phyloP scores from a whole-genome alignment of 2,797 vertebrate species.

The Tinamus major region DNA sequence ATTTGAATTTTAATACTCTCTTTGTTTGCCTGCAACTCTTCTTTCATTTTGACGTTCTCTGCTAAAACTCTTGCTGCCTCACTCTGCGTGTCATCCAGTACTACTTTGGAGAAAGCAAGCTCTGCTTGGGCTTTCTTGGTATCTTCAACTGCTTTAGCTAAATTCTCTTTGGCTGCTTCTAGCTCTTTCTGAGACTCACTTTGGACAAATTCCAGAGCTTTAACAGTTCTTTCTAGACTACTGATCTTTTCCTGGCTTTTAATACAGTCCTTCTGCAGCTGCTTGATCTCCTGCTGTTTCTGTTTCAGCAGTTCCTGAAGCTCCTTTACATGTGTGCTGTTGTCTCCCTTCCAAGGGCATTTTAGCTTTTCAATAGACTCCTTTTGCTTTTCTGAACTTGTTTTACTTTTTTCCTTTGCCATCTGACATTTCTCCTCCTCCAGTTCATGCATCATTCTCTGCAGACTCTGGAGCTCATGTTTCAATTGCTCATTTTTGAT shows the following conservation, averaged over 20 bases:
- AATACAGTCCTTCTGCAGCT: constrained; percentile 94
- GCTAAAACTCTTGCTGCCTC: constrained; percentile 82
- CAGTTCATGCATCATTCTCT: constrained; percentile 80
- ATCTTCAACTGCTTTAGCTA: constrained; percentile 79
- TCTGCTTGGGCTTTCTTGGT: constrained; percentile 81
- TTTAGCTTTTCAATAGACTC: constrained; percentile 90
- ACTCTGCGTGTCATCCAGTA: constrained; percentile 86
- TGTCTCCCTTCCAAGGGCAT: constrained; percentile 83
- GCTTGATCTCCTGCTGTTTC: constrained; percentile 94
- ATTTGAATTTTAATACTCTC: constrained; percentile 76
- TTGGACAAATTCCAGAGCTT: constrained; percentile 85
- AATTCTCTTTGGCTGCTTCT: constrained; percentile 75
- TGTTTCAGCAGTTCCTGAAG: constrained; percentile 95
- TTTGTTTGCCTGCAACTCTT: constrained; percentile 76
- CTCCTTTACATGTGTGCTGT: constrained; percentile 86
- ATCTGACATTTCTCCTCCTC: constrained; percentile 92
- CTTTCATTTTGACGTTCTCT: constrained; percentile 81
- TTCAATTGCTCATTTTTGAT: constrained; percentile 80
- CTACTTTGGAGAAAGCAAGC: constrained; percentile 79
- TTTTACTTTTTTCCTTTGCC: constrained; percentile 84
- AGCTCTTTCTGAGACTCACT: constrained; percentile 84
- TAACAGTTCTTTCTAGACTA: constrained; percentile 86
- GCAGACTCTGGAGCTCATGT: constrained; percentile 79
- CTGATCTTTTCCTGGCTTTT: constrained; percentile 93
- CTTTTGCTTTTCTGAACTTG: constrained; percentile 85